phyloP scores from a whole-genome alignment of 2,888 invertebrate genomes.

The Heteromurus nitidus region DNA sequence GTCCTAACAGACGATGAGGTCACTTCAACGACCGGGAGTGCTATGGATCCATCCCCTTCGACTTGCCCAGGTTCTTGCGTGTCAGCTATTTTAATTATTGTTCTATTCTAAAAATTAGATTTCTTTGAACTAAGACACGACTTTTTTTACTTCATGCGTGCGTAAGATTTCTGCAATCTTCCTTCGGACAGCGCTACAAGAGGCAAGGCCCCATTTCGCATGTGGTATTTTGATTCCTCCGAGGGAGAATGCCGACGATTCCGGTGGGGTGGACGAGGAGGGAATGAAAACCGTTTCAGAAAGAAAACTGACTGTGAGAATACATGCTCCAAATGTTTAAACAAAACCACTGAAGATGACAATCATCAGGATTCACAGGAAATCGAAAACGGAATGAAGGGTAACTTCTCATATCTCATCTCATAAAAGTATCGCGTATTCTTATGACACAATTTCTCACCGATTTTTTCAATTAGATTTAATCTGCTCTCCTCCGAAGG shows the following conservation, averaged over 20 bases:
- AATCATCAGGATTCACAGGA: not conserved
- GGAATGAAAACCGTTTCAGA: constrained; percentile 60
- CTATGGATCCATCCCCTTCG: not conserved
- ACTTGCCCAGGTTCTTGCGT: constrained; percentile 61
- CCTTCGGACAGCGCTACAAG: constrained; percentile 35
- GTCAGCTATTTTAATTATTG: too few species aligned
- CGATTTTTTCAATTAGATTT: constrained; percentile 16
- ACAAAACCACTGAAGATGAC: not conserved
- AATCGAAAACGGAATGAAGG: not conserved
- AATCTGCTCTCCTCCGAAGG: constrained; percentile 18
- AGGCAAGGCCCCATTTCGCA: constrained; percentile 64
- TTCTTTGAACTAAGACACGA: too few species aligned
- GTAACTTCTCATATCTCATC: not conserved
- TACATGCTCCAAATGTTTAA: constrained; percentile 42
- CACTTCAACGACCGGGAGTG: not conserved
- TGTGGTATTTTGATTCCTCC: constrained; percentile 58
- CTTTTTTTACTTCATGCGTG: too few species aligned
- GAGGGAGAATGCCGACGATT: constrained; percentile 53
- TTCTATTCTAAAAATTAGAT: too few species aligned
- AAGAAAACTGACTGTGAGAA: constrained; percentile 49
- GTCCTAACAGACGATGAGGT: not conserved
- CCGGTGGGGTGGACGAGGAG: constrained; percentile 58
- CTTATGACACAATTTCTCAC: not conserved
- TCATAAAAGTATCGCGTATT: not conserved
- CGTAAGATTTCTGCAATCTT: constrained; percentile 49